phyloP scores from a whole-genome alignment of 1,140 invertebrate genomes.

The Drosophila pandora region DNA sequence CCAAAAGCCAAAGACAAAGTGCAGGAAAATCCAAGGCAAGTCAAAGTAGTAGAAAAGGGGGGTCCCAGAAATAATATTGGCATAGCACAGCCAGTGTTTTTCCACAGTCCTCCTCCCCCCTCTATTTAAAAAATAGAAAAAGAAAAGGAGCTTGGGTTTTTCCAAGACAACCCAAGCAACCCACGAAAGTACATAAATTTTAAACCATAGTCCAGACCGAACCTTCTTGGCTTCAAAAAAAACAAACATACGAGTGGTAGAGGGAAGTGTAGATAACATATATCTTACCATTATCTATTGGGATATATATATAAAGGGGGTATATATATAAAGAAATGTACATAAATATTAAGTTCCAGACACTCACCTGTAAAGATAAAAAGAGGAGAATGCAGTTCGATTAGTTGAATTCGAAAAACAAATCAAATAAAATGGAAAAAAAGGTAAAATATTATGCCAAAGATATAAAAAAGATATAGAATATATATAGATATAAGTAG shows the following conservation, averaged over 20 bases:
- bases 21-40: constrained; percentile 24
- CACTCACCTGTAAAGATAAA: constrained; percentile 48
- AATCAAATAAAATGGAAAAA: neutral
- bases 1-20: constrained; percentile 61
- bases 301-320: no score
- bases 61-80: neutral
- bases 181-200: neutral
- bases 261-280: neutral
- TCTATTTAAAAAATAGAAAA: no score
- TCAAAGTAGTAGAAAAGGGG: neutral
- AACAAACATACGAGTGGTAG: no score
- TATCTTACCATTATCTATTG: constrained; percentile 26
- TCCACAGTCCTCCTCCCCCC: neutral
- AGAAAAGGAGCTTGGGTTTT: no score
- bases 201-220: neutral
- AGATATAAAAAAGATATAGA: neutral
- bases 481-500: neutral
- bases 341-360: constrained; percentile 2
- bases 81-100: neutral
- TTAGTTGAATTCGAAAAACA: constrained; percentile 9
- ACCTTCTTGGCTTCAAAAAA: no score
- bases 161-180: neutral
- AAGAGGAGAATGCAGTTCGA: constrained; percentile 13
- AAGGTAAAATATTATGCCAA: constrained; percentile 5
- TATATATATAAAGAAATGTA: neutral